A percentile compares a stretch with the other conserved stretches of the same genome.
phyloP scores from a whole-genome alignment of 2,113 vertebrate species.

The Cathartes aura region DNA sequence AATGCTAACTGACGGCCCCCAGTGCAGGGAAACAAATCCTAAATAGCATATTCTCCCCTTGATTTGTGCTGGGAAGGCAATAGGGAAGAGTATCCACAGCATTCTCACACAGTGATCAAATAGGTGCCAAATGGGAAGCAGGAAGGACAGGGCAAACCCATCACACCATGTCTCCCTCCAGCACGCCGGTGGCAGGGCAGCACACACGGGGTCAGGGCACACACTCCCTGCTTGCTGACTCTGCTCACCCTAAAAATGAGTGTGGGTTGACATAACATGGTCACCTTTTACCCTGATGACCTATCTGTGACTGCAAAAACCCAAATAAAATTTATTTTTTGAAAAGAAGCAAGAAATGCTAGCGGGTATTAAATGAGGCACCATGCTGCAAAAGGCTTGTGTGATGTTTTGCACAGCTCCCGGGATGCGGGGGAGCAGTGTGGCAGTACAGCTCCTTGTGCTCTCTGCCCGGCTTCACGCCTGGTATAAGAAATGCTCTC shows the following conservation, averaged over 20 bases:
- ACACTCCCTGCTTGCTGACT: accelerated
- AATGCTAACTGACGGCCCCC: neutral
- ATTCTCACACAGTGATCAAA: neutral
- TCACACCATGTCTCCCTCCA: accelerated
- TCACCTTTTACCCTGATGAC: neutral
- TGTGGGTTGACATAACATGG: accelerated
- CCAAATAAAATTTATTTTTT: accelerated
- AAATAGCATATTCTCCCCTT: neutral
- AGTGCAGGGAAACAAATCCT: neutral
- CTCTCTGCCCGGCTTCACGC: neutral
- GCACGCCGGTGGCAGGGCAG: neutral
- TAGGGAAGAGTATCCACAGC: neutral
- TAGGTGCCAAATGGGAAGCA: neutral
- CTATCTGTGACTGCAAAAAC: neutral
- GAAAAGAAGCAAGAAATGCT: accelerated
- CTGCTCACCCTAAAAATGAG: neutral
- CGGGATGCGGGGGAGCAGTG: accelerated
- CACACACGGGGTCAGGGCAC: neutral
- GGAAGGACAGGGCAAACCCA: neutral
- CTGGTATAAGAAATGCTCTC: neutral
- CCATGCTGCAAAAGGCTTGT: neutral
- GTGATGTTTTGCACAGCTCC: accelerated
- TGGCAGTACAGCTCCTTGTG: accelerated
- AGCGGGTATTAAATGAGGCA: accelerated
- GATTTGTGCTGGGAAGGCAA: neutral